Evolutionary conservation across 2,888 invertebrate species (phyloP).

Genomic region (Cotesia congregata): DNA sequence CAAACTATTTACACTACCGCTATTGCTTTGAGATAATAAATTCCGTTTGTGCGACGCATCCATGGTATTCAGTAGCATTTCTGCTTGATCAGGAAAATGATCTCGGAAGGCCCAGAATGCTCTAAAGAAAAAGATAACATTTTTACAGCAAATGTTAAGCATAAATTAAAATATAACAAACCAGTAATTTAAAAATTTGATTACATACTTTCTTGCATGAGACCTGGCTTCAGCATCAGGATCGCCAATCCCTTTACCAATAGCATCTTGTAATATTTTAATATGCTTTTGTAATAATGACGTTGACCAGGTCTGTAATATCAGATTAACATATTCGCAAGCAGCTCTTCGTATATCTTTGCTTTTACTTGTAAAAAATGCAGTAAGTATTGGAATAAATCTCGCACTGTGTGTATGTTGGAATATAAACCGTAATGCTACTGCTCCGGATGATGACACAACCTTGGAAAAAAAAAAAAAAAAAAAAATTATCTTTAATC

Average conservation of each 20-base stretch:
- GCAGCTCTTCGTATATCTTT: conserved; percentile 87
- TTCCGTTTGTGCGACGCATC: conserved; percentile 83
- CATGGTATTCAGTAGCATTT: conserved; percentile 83
- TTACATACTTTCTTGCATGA: conserved; percentile 81
- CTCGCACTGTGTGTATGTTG: conserved; percentile 85
- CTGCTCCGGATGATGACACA: conserved; percentile 89
- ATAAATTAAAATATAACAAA: not conserved
- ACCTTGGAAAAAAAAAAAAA: conserved; percentile 72
- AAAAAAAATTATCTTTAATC: not conserved
- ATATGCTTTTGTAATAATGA: conserved; percentile 87
- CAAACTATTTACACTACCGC: conserved; percentile 73
- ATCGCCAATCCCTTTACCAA: conserved; percentile 90
- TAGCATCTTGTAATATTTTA: conserved; percentile 82
- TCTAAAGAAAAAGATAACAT: conserved; percentile 70
- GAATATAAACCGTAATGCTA: conserved; percentile 90
- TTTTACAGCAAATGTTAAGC: not conserved
- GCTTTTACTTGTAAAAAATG: conserved; percentile 87
- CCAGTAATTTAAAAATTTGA: not conserved
- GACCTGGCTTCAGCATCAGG: conserved; percentile 93
- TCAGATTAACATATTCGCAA: conserved; percentile 86
- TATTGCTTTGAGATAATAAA: conserved; percentile 75
- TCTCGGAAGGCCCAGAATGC: conserved; percentile 92
- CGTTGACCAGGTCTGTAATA: conserved; percentile 91
- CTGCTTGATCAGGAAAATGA: conserved; percentile 93
- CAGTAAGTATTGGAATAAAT: conserved; percentile 83